Percentiles rank a stretch among this genome's conserved stretches.
Conservation (phyloP, 2,113 vertebrate species). For the Vulpes vulpes region DNA sequence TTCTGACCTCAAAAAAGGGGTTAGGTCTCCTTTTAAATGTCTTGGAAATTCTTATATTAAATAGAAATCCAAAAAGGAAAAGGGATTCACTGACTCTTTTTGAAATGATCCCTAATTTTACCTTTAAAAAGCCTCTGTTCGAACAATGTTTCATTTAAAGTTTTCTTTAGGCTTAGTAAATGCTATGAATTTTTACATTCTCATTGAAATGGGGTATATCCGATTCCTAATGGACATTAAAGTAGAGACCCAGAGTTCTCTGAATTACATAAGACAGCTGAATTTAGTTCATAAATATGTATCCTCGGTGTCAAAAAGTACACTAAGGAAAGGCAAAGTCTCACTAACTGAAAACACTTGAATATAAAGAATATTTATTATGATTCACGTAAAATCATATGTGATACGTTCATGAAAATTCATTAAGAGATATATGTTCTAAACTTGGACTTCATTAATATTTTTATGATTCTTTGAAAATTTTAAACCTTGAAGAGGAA, state of each 20-base stretch:
- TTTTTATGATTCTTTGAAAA: constrained; percentile 14
- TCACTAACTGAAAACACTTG: background rate
- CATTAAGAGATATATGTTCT: background rate
- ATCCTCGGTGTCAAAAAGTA: background rate
- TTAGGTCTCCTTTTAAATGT: background rate
- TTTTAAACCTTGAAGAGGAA: background rate
- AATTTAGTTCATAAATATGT: background rate
- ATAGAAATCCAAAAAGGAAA: constrained; percentile 5
- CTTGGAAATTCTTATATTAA: constrained; percentile 1
- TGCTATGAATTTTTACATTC: background rate
- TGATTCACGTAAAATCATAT: background rate
- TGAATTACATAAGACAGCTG: constrained; percentile 7
- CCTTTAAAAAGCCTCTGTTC: background rate
- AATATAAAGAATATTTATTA: background rate
- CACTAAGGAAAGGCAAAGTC: background rate
- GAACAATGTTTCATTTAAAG: background rate
- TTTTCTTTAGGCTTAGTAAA: constrained; percentile 26
- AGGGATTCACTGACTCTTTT: background rate
- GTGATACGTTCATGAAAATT: constrained; percentile 23
- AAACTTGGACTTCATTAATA: background rate
- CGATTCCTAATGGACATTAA: background rate
- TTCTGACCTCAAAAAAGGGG: background rate
- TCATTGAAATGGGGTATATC: background rate
- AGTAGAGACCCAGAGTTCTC: background rate
- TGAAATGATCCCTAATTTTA: background rate